These are phyloP conservation scores for Nezara viridula DNA, from an alignment of 2,888 invertebrate species.

Conservation along the genomic window DNA sequence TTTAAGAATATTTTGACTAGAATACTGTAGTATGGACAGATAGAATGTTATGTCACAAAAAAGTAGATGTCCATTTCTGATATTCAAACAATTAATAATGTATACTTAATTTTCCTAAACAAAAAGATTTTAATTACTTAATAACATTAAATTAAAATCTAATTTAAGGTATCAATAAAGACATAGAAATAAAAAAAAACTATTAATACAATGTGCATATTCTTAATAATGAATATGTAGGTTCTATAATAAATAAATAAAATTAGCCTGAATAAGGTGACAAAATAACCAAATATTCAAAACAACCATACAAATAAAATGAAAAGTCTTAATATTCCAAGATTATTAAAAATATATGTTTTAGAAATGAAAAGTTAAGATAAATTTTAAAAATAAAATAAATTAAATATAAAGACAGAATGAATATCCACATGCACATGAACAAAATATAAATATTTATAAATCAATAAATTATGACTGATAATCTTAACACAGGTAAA, in stretches of 20 bases:
- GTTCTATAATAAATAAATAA: background rate
- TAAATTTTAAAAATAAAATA: background rate
- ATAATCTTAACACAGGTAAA: slow-evolving; percentile 3
- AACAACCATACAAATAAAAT: background rate
- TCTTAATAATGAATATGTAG: background rate
- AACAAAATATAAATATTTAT: background rate
- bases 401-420: background rate
- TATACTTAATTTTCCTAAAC: background rate
- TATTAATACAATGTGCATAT: background rate
- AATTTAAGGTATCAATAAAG: background rate
- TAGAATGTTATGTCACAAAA: background rate
- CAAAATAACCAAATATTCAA: background rate
- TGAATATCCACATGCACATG: background rate
- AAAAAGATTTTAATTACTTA: background rate
- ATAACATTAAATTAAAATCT: background rate
- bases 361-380: background rate
- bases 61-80: no score
- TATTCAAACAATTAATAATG: background rate
- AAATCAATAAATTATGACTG: background rate
- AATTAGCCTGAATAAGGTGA: background rate
- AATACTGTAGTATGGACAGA: background rate
- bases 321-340: background rate
- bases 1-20: background rate
- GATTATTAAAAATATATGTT: background rate
- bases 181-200: background rate